These are phyloP conservation scores for Ceratina japonica DNA, from an alignment of 1,140 invertebrate species.

Conservation along the genomic window DNA sequence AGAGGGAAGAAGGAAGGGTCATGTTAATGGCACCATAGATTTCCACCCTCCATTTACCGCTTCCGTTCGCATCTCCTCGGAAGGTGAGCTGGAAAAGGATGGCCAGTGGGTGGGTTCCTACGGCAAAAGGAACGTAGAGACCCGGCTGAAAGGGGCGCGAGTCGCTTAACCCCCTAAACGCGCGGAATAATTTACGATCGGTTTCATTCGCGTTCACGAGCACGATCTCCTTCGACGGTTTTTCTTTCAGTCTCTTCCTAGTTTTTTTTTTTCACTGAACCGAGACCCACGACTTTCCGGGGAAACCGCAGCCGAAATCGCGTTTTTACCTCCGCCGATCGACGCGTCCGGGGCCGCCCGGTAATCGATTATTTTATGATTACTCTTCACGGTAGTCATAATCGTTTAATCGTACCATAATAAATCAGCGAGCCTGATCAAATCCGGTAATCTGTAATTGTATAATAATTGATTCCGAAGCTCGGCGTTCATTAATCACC, in stretches of 20 bases:
- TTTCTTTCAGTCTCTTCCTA: constrained; percentile 36
- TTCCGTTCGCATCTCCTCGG: constrained; percentile 49
- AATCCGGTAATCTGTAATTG: too few species aligned
- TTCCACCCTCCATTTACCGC: constrained; percentile 52
- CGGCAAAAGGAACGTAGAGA: constrained; percentile 17
- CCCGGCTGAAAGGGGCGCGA: constrained; percentile 58
- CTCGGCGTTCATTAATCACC: too few species aligned
- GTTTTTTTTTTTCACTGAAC: background rate
- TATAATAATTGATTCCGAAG: too few species aligned
- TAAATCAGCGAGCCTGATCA: too few species aligned
- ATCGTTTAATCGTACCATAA: too few species aligned
- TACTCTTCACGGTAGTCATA: too few species aligned
- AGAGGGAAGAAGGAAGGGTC: constrained; percentile 21
- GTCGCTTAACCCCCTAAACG: constrained; percentile 67
- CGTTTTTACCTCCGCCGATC: background rate
- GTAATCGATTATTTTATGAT: too few species aligned
- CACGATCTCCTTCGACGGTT: constrained; percentile 50
- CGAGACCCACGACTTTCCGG: constrained; percentile 17
- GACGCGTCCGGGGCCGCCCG: background rate
- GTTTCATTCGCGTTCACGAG: constrained; percentile 46
- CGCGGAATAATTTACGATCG: constrained; percentile 68
- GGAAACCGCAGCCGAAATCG: constrained; percentile 11
- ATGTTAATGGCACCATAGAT: constrained; percentile 63
- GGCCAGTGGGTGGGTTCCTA: constrained; percentile 11
- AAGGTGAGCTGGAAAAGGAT: constrained; percentile 20